Evolutionary conservation across 2,797 vertebrate genomes (phyloP).

Genomic region (Coilia nasus): DNA sequence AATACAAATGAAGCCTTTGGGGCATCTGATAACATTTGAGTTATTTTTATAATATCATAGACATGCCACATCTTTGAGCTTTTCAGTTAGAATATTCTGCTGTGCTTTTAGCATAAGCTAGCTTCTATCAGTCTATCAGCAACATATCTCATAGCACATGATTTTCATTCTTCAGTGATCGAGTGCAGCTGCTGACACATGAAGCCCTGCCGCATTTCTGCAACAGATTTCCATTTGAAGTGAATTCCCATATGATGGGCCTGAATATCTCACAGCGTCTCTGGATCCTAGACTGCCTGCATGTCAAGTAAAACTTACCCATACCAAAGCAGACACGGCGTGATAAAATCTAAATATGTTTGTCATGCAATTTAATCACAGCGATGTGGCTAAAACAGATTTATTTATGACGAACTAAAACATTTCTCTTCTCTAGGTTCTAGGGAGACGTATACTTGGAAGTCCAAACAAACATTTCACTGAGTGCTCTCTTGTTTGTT

Average conservation of each 20-base stretch:
- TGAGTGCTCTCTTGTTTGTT: neutral
- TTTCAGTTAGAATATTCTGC: neutral
- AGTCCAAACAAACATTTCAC: neutral
- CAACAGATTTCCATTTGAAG: slow-evolving; percentile 52
- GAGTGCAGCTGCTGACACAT: slow-evolving; percentile 17
- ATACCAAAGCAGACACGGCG: neutral
- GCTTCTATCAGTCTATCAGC: too few species aligned
- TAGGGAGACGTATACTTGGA: neutral
- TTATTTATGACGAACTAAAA: neutral
- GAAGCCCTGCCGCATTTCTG: slow-evolving; percentile 47
- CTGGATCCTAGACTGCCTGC: neutral
- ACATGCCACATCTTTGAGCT: too few species aligned
- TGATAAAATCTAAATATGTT: neutral
- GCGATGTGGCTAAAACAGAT: neutral
- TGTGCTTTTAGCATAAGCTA: neutral
- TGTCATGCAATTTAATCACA: neutral
- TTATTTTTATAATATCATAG: neutral
- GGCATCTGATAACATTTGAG: neutral
- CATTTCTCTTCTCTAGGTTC: neutral
- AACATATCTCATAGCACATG: too few species aligned
- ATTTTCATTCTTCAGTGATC: too few species aligned
- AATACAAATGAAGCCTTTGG: neutral
- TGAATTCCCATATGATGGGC: slow-evolving; percentile 45
- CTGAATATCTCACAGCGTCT: slow-evolving; percentile 53
- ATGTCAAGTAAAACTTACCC: neutral